These are phyloP conservation scores for Pantala flavescens DNA, from an alignment of 1,140 invertebrate species.

Conservation along the genomic window DNA sequence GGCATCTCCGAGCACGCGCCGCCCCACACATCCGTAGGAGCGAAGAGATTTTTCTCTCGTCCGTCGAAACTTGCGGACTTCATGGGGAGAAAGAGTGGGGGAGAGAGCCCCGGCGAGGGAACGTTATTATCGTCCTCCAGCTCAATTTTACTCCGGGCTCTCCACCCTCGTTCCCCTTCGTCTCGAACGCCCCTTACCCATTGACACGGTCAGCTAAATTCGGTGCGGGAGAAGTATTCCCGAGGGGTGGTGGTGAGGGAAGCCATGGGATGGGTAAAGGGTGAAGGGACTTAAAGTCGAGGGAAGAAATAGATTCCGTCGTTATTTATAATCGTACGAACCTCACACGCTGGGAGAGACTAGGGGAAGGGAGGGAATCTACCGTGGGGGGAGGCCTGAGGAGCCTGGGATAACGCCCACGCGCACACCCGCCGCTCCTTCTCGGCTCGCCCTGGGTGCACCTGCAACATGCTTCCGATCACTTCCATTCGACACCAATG, in stretches of 20 bases:
- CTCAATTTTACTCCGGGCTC: not conserved
- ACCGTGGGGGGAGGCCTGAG: no score
- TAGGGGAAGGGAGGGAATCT: not conserved
- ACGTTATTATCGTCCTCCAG: slow-evolving; percentile 5
- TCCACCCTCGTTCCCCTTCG: not conserved
- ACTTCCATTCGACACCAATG: no score
- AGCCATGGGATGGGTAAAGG: not conserved
- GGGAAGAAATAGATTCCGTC: not conserved
- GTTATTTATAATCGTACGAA: slow-evolving; percentile 3
- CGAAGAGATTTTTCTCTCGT: no score
- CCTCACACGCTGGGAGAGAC: not conserved
- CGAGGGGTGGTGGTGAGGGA: not conserved
- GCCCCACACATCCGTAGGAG: no score
- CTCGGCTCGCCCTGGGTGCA: no score
- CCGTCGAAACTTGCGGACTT: no score
- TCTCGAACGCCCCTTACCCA: not conserved
- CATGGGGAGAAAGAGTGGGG: not conserved
- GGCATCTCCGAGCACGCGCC: no score
- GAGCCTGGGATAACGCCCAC: no score
- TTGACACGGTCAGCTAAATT: slow-evolving; percentile 4
- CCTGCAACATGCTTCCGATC: no score
- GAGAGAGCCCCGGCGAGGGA: slow-evolving; percentile 8
- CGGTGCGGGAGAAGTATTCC: not conserved
- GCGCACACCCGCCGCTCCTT: no score
- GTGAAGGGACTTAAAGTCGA: not conserved